These are phyloP conservation scores for Magallana ariakensis DNA, from an alignment of 1,140 invertebrate species.

Conservation along the genomic window DNA sequence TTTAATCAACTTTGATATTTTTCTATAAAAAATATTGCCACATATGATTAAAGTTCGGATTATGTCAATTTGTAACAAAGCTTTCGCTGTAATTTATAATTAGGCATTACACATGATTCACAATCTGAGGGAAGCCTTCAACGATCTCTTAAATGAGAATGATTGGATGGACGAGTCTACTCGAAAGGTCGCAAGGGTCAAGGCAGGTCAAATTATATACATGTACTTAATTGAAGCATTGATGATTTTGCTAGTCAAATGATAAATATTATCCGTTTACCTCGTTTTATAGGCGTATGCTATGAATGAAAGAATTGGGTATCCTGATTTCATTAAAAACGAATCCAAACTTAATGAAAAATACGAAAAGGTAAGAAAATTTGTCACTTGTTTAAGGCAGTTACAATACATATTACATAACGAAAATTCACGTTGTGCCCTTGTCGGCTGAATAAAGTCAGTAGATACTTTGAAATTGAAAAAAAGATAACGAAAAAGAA, in stretches of 20 bases:
- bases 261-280: no score
- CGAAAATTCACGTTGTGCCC: no score
- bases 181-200: conserved; percentile 87
- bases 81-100: background rate
- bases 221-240: background rate
- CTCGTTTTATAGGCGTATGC: conserved; percentile 78
- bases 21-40: no score
- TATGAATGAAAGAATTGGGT: conserved; percentile 93
- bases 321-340: conserved; percentile 89
- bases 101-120: conserved; percentile 92
- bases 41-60: no score
- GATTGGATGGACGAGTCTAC: conserved; percentile 93
- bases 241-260: no score
- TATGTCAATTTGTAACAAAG: background rate
- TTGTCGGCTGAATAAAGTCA: no score
- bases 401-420: no score
- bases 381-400: conserved; percentile 77
- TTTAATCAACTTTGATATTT: no score
- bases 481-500: no score
- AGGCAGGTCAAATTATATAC: conserved; percentile 80
- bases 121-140: conserved; percentile 89
- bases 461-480: no score
- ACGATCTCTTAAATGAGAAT: conserved; percentile 85
- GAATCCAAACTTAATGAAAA: conserved; percentile 87
- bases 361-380: conserved; percentile 83